phyloP scores from a whole-genome alignment of 2,888 invertebrate genomes.

The Rapana venosa region DNA sequence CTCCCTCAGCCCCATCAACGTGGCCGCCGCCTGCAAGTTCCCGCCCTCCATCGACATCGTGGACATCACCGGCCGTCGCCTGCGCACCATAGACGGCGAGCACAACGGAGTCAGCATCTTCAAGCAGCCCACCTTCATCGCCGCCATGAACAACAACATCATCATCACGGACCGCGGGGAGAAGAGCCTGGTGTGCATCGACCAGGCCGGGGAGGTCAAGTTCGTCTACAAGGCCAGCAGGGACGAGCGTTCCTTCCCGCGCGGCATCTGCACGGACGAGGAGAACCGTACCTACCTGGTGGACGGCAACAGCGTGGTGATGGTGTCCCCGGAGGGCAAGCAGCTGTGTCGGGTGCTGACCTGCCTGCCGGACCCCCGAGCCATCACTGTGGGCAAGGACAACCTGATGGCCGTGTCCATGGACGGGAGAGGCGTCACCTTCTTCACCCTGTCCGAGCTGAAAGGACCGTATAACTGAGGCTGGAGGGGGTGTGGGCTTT shows the following conservation, averaged over 20 bases:
- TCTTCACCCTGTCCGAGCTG: too few relatives aligned
- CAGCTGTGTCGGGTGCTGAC: conserved; percentile 40
- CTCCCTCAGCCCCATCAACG: conserved; percentile 45
- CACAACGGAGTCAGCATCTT: conserved; percentile 27
- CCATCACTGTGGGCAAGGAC: conserved; percentile 34
- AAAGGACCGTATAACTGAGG: too few relatives aligned
- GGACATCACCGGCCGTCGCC: conserved; percentile 46
- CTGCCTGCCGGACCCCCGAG: conserved; percentile 38
- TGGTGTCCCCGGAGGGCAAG: conserved; percentile 43
- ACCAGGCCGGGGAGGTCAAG: conserved; percentile 43
- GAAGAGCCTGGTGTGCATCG: conserved; percentile 42
- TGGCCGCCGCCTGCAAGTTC: conserved; percentile 44
- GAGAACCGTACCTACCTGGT: conserved; percentile 33
- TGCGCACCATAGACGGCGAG: conserved; percentile 43
- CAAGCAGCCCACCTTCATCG: conserved; percentile 42
- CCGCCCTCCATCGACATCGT: conserved; percentile 47
- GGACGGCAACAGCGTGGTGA: conserved; percentile 35
- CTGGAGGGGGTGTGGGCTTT: too few relatives aligned
- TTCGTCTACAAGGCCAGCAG: conserved; percentile 30
- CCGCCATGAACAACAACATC: conserved; percentile 33
- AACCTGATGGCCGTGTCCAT: conserved; percentile 38
- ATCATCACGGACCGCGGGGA: conserved; percentile 42
- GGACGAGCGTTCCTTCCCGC: conserved; percentile 7
- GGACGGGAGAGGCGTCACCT: background rate
- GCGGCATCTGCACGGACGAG: conserved; percentile 31